Conservation (phyloP, 2,888 invertebrate genomes). For the Platerodrilus igneus region DNA sequence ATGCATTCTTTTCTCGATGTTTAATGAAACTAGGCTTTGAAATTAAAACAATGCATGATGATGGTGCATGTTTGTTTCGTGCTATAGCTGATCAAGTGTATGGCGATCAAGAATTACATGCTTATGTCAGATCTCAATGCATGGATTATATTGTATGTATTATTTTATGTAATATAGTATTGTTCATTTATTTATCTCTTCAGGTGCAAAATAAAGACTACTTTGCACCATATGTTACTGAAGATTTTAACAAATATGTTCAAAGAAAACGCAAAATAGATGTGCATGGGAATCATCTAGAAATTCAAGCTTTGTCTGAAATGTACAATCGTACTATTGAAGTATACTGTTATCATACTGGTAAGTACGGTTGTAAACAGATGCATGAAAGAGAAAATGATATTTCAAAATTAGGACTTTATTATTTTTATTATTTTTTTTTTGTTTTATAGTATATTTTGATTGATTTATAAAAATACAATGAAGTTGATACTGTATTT, state of each 20-base stretch:
- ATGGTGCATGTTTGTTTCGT: constrained; percentile 84
- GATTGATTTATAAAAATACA: no score
- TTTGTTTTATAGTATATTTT: constrained; percentile 6
- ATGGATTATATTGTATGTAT: constrained; percentile 84
- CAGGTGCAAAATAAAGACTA: constrained; percentile 81
- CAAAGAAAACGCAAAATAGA: constrained; percentile 72
- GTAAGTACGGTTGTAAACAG: no score
- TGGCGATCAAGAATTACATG: constrained; percentile 87
- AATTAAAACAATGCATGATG: constrained; percentile 79
- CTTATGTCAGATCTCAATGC: constrained; percentile 73
- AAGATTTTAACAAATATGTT: constrained; percentile 80
- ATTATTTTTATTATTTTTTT: constrained; percentile 2
- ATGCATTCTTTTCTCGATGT: constrained; percentile 42
- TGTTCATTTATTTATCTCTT: constrained; percentile 23
- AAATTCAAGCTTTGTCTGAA: constrained; percentile 87
- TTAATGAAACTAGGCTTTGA: constrained; percentile 71
- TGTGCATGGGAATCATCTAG: constrained; percentile 86
- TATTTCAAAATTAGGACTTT: no score
- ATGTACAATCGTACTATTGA: constrained; percentile 84
- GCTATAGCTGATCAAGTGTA: constrained; percentile 87
- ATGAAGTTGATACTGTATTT: no score
- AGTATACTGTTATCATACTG: constrained; percentile 73
- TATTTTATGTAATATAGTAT: not conserved
- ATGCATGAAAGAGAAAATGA: constrained; percentile 35
- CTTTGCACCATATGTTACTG: constrained; percentile 83